A percentile compares a stretch with the other conserved stretches of the same genome.
These are phyloP conservation scores for Unio delphinus DNA, from an alignment of 2,888 invertebrate species.

Conservation along the genomic window DNA sequence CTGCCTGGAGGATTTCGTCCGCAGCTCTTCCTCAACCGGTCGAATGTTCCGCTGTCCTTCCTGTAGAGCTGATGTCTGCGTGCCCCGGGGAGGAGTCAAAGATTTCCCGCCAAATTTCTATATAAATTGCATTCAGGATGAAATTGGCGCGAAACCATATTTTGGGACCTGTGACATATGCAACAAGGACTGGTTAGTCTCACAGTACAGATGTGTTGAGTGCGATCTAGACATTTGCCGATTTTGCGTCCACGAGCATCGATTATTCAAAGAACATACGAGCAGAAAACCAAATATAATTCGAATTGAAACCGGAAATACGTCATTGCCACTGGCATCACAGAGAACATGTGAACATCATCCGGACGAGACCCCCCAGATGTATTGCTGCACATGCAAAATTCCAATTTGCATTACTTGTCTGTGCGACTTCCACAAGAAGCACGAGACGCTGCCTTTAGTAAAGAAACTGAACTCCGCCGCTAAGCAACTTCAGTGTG, in stretches of 20 bases:
- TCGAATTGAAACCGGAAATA: conserved; percentile 52
- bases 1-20: conserved; percentile 52
- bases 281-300: conserved; percentile 47
- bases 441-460: conserved; percentile 52
- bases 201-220: conserved; percentile 60
- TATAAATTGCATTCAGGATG: conserved; percentile 61
- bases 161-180: conserved; percentile 58
- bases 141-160: conserved; percentile 51
- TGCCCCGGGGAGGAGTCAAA: conserved; percentile 54
- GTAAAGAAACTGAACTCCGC: conserved; percentile 46
- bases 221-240: conserved; percentile 61
- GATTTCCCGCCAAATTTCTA: conserved; percentile 63
- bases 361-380: conserved; percentile 48
- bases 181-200: conserved; percentile 50
- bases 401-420: conserved; percentile 54
- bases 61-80: conserved; percentile 52
- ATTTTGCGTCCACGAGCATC: conserved; percentile 61
- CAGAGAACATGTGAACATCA: conserved; percentile 42
- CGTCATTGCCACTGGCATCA: conserved; percentile 35
- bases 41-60: conserved; percentile 53
- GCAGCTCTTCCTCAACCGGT: conserved; percentile 51
- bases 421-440: conserved; percentile 51
- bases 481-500: conserved; percentile 44
- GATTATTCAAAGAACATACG: conserved; percentile 47
- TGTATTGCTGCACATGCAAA: conserved; percentile 58